phyloP scores from a whole-genome alignment of 2,888 invertebrate genomes.

The Harpagoxenus sublaevis region DNA sequence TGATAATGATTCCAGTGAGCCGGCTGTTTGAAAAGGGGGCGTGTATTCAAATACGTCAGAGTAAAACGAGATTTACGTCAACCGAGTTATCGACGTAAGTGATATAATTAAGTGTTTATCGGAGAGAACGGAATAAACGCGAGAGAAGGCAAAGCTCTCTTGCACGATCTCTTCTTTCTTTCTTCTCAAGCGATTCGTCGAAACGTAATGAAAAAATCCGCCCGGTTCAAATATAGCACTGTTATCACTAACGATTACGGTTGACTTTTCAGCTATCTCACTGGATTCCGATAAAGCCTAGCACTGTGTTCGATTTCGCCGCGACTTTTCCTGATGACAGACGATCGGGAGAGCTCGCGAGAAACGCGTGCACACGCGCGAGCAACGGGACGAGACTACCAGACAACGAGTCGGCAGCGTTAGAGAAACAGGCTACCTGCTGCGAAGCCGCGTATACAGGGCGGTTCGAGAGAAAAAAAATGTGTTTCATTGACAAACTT shows the following conservation, averaged over 20 bases:
- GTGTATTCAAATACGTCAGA: background rate
- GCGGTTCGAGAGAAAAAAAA: conserved; percentile 25
- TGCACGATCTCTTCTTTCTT: background rate
- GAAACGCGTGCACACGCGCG: background rate
- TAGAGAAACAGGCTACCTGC: conserved; percentile 20
- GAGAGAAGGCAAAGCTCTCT: background rate
- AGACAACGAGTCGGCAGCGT: conserved; percentile 4
- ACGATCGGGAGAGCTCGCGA: background rate
- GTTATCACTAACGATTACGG: conserved; percentile 25
- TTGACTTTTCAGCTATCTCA: conserved; percentile 17
- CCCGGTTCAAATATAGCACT: conserved; percentile 25
- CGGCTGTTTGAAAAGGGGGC: background rate
- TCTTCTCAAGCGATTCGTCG: background rate
- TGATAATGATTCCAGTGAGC: background rate
- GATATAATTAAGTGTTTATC: conserved; percentile 11
- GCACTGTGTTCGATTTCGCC: background rate
- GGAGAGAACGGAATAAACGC: background rate
- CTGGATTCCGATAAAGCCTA: conserved; percentile 3
- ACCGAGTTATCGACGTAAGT: background rate
- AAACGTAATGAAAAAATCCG: background rate
- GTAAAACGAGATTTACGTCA: conserved; percentile 1
- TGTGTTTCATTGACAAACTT: background rate
- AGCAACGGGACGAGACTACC: conserved; percentile 20
- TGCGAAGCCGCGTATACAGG: conserved; percentile 10
- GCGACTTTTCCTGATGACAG: background rate